Evolutionary conservation across 2,113 vertebrate genomes (phyloP).

Genomic region (Pelodiscus sinensis): DNA sequence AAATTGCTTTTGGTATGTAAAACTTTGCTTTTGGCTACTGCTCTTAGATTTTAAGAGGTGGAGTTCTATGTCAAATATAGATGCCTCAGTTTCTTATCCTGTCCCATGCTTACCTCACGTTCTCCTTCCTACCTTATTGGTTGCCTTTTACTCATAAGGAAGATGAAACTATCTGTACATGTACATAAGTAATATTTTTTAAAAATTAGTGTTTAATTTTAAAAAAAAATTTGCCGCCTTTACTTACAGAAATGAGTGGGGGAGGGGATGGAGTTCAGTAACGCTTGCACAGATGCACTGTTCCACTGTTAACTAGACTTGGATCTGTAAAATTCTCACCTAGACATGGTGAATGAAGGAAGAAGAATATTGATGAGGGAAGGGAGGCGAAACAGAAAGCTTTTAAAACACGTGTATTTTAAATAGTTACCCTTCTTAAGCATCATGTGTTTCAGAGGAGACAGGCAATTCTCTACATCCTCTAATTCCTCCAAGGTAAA

Average conservation of each 20-base stretch:
- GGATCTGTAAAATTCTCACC: not conserved
- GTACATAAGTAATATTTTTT: not conserved
- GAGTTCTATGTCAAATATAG: not conserved
- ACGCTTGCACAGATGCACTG: not conserved
- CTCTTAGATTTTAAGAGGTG: too few species aligned
- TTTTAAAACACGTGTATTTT: not conserved
- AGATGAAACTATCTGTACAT: not conserved
- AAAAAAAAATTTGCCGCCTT: not conserved
- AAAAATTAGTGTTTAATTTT: not conserved
- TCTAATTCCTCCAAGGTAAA: not conserved
- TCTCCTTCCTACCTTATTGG: not conserved
- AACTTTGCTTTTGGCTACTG: not conserved
- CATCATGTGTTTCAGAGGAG: not conserved
- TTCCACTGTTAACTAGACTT: not conserved
- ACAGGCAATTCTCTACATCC: not conserved
- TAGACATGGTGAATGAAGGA: not conserved
- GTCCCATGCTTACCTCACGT: not conserved
- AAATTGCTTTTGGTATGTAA: not conserved
- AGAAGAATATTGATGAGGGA: not conserved
- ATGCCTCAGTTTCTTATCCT: not conserved
- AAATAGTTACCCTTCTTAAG: not conserved
- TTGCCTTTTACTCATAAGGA: not conserved
- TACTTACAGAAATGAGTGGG: not conserved
- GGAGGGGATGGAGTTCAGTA: not conserved
- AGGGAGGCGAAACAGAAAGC: not conserved